Percentiles rank a stretch among this genome's conserved stretches.
phyloP scores from a whole-genome alignment of 2,888 invertebrate genomes.

The Pherbina coryleti region DNA sequence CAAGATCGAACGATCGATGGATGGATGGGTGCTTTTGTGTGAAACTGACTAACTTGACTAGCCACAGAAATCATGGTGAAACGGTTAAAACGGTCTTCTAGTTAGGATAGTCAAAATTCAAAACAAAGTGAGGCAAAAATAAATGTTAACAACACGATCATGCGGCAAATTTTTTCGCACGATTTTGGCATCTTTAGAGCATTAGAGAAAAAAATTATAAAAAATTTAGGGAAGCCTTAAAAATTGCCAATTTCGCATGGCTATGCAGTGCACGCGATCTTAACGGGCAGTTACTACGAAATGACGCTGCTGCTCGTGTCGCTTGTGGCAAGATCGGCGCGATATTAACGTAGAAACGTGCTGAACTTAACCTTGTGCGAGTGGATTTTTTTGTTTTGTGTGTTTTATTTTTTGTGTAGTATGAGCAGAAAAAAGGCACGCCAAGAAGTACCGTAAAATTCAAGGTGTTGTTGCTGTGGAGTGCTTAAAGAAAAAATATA shows the following conservation, averaged over 20 bases:
- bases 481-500: too few relatives aligned
- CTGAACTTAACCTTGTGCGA: slow-evolving; percentile 30
- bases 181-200: not conserved
- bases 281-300: not conserved
- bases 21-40: not conserved
- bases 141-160: not conserved
- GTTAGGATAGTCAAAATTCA: too few relatives aligned
- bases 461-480: not conserved
- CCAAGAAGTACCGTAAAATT: not conserved
- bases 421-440: not conserved
- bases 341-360: slow-evolving; percentile 12
- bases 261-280: not conserved
- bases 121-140: too few relatives aligned
- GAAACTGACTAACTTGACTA: too few relatives aligned
- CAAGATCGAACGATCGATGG: not conserved
- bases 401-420: too few relatives aligned
- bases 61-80: too few relatives aligned
- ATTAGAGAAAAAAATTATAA: too few relatives aligned
- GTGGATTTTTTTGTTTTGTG: not conserved
- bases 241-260: not conserved
- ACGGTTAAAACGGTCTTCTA: too few relatives aligned
- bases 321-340: slow-evolving; percentile 22
- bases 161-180: not conserved
- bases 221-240: too few relatives aligned
- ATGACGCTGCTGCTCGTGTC: not conserved